Base-by-base conservation (phyloP, 2,888 invertebrate genomes). In the Rhopalosiphum nymphaeae region DNA sequence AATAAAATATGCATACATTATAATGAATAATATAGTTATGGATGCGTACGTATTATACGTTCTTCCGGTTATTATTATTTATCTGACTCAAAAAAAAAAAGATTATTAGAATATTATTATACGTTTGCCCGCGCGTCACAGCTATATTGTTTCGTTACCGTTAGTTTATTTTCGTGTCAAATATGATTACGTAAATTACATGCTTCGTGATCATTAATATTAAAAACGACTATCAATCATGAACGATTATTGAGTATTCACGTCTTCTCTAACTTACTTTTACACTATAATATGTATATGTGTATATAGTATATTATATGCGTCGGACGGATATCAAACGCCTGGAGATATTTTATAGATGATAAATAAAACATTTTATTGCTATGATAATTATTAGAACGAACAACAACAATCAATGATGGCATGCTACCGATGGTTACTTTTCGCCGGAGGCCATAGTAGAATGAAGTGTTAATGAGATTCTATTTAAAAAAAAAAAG, bases 151-250 rank as follows among this genome's bases (percentile, higher is more conserved):
- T 91, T 46, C 25, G 90, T 91, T 91, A 49, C 49, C 67, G 67
- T 91, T 53, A 44, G 91, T 92, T 61, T 57, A 92, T 87, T 87
- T 92, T 87, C 87, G 49, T 92, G 92, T 92, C 87, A 86, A 88
- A 87, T 53, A 49, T 57, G 61, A 87, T 61, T 42, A 53, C 49
- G 49, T 88, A 67, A 88, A 92, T 92, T 92, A 88, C 29, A 92
- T 10, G 87, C 21, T 87, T 29, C n/a, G 11, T 42, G 67, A 87
- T 61, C 87, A 29, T 67, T 61, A 92, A 86, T 85, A 86, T 46
- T 46, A 61, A 91, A 91, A 92, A 87, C 46, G 46, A 61, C 67
- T 42, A 92, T 92, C 92, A 61, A 92, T 92, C 61, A 88, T 36
- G 44, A 88, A 88, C 36, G 49, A 16, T 92, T 67, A 86, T 49